Evolutionary conservation across 2,888 invertebrate species (phyloP), one percentile per base, ranked within the genome.

Genomic region (Meta bourneti): DNA sequence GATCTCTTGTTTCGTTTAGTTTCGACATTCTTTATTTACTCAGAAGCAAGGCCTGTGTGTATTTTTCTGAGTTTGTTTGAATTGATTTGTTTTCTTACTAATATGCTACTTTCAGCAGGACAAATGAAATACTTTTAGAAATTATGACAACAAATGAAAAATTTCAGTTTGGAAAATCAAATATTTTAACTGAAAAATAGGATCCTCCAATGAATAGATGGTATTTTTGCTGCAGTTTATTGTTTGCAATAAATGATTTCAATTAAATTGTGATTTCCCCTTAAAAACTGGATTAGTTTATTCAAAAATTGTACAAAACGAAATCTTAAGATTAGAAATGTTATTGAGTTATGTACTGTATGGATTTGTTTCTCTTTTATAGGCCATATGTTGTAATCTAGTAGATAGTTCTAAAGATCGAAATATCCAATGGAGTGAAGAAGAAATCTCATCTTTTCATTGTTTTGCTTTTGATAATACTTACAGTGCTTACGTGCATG

Each of bases 311-410:
- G 11, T 61, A 0, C 16, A 5, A 7, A 5, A 1, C 61, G 13
- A 9, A 6, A 61, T 7, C 61, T 16, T 61, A 9, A 16, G 13
- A 11, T 61, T 61, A 5, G 11, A 61, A 5, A 5, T 61, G 61
- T 9, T 16, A 61, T 61, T 61, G 5, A 16, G 5, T 61, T 61
- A 11, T 61, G 1, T 61, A 16, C 16, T 49, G 7, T 34, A 61
- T 75, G 51, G 20, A 11, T 52, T 52, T 79, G 11, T 79, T 52
- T 80, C 19, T 70, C 49, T 49, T 82, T 49, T 69, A 5, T 79
- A 91, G 91, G 91, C 86, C 9, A 34, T 91, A 9, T 71, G 77
- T 19, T 91, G 91, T n/a, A 91, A 87, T 54, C 61, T 91, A 20
- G 77, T 75, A 7, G 82, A 78, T 54, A 52, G 19, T 20, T 13